Conservation (phyloP, 2,113 vertebrate genomes). For the Grantiella picta region DNA sequence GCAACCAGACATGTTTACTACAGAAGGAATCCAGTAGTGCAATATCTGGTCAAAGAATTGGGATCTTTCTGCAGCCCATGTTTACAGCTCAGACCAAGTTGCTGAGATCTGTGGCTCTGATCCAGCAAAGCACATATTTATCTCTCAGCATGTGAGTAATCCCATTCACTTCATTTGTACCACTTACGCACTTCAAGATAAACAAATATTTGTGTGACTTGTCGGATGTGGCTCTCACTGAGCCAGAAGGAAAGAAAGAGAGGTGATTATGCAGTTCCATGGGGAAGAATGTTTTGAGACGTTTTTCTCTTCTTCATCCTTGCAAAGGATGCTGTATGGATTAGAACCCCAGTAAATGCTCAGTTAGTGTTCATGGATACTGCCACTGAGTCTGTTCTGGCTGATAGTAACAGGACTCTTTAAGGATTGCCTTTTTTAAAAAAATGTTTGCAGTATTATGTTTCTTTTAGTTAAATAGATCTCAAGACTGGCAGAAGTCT, state of each 20-base stretch:
- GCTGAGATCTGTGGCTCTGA: background rate
- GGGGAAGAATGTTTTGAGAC: background rate
- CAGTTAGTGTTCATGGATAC: background rate
- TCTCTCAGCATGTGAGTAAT: background rate
- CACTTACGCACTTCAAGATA: background rate
- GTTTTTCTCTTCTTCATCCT: background rate
- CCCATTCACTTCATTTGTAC: conserved; percentile 28
- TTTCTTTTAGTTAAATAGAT: background rate
- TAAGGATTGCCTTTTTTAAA: background rate
- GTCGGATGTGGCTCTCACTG: background rate
- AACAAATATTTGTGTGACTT: background rate
- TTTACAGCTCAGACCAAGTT: background rate
- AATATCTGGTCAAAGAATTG: background rate
- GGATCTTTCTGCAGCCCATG: background rate
- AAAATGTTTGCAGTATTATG: background rate
- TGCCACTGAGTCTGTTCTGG: background rate
- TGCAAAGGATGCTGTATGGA: background rate
- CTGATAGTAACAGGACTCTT: background rate
- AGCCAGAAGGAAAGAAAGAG: background rate
- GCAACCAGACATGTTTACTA: background rate
- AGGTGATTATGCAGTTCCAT: background rate
- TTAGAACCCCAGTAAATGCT: background rate
- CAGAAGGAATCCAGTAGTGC: background rate
- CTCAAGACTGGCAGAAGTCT: background rate
- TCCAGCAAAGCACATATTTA: conserved; percentile 10